phyloP scores from a whole-genome alignment of 2,113 vertebrate genomes.

The Plotosus lineatus region DNA sequence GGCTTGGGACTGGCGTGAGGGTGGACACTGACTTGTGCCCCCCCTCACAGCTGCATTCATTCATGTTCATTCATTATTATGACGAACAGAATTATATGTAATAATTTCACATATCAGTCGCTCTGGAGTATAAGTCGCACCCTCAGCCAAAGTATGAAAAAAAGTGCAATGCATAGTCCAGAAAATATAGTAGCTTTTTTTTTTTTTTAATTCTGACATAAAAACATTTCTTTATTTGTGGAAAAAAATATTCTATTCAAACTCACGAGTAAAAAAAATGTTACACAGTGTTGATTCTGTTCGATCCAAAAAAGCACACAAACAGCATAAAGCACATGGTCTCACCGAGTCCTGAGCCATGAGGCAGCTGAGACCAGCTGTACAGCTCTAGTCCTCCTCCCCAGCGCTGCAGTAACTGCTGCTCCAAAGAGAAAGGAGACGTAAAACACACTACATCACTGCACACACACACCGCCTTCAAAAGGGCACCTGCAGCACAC shows the following conservation, averaged over 20 bases:
- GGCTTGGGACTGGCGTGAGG: no score
- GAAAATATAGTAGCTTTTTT: no score
- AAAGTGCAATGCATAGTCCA: no score
- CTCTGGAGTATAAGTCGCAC: no score
- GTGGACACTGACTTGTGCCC: no score
- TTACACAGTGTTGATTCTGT: background rate
- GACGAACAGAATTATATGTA: no score
- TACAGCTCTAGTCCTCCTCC: slow-evolving; percentile 88
- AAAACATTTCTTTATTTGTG: no score
- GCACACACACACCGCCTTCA: slow-evolving; percentile 92
- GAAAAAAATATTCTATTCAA: background rate
- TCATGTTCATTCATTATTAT: no score
- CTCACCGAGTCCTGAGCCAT: slow-evolving; percentile 91
- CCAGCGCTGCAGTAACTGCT: slow-evolving; percentile 80
- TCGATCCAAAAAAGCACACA: background rate
- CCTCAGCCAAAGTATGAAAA: no score
- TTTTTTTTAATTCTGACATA: background rate
- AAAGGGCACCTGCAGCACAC: slow-evolving; percentile 82
- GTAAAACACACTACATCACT: slow-evolving; percentile 74
- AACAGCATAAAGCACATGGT: background rate
- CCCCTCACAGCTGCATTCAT: no score
- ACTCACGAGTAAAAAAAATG: background rate
- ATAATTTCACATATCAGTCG: no score
- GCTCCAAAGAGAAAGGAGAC: slow-evolving; percentile 70
- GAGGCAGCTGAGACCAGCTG: slow-evolving; percentile 89